Conservation (phyloP, 2,888 invertebrate species). For the Matsumyia berberina region DNA sequence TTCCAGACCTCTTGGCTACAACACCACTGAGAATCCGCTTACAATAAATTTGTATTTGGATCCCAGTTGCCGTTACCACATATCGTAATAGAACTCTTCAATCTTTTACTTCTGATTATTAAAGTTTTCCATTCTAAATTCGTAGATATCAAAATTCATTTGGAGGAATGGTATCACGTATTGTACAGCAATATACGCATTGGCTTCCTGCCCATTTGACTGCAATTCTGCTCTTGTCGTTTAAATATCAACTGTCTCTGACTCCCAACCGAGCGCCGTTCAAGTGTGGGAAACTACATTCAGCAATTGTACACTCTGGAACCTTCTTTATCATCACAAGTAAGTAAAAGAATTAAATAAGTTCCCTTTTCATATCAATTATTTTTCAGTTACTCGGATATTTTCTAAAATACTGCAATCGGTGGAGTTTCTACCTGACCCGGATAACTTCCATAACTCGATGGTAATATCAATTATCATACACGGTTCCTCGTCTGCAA, state of each 20-base stretch:
- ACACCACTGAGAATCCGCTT: conserved; percentile 84
- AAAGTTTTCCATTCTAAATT: conserved; percentile 3
- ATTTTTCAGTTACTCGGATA: conserved; percentile 76
- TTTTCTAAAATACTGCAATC: conserved; percentile 77
- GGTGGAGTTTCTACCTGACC: conserved; percentile 73
- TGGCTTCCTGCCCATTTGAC: conserved; percentile 88
- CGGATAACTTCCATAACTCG: conserved; percentile 77
- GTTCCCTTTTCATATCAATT: background rate
- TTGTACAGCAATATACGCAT: conserved; percentile 88
- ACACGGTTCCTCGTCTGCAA: conserved; percentile 87
- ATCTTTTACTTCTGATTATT: background rate
- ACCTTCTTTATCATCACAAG: conserved; percentile 83
- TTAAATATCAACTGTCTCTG: conserved; percentile 85
- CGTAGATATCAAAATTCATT: conserved; percentile 85
- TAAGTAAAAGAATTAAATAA: conserved; percentile 49
- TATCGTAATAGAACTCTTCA: conserved; percentile 85
- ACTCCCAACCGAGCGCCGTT: conserved; percentile 81
- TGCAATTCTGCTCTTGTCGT: conserved; percentile 87
- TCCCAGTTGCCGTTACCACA: conserved; percentile 89
- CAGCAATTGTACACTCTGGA: conserved; percentile 86
- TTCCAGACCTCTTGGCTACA: conserved; percentile 85
- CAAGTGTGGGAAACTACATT: conserved; percentile 86
- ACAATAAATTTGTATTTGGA: conserved; percentile 88
- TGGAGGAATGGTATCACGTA: conserved; percentile 87
- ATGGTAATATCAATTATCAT: conserved; percentile 86